Conservation (phyloP, 2,797 vertebrate species). For the Taeniopygia guttata region DNA sequence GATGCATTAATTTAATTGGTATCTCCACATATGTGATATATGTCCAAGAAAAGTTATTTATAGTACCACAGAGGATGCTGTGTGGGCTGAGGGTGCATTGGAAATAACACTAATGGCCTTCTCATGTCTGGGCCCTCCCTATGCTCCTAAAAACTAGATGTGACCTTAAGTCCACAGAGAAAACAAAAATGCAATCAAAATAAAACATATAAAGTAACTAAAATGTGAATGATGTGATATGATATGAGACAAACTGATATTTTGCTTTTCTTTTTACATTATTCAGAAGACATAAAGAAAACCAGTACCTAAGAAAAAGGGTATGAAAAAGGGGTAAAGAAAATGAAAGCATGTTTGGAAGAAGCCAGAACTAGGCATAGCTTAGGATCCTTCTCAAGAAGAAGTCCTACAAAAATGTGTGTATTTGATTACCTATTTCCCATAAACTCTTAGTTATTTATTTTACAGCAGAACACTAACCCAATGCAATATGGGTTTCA, state of each 20-base stretch:
- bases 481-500: not conserved
- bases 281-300: not conserved
- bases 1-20: not conserved
- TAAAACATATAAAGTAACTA: not conserved
- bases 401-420: not conserved
- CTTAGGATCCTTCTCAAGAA: not conserved
- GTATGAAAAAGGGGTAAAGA: not conserved
- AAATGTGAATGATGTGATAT: accelerated
- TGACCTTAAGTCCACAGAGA: not conserved
- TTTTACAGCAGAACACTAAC: not conserved
- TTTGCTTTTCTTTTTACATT: not conserved
- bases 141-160: not conserved
- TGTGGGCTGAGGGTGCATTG: not conserved
- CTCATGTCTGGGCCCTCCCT: not conserved
- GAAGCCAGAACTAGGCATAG: not conserved
- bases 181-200: not conserved
- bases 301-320: not conserved
- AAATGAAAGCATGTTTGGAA: not conserved
- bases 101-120: not conserved
- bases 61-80: not conserved
- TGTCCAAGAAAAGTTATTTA: not conserved
- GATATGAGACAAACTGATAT: not conserved
- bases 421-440: not conserved
- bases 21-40: not conserved
- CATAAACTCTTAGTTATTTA: not conserved